Base-by-base conservation (phyloP, 2,888 invertebrate species). In the Dynastes tityus region DNA sequence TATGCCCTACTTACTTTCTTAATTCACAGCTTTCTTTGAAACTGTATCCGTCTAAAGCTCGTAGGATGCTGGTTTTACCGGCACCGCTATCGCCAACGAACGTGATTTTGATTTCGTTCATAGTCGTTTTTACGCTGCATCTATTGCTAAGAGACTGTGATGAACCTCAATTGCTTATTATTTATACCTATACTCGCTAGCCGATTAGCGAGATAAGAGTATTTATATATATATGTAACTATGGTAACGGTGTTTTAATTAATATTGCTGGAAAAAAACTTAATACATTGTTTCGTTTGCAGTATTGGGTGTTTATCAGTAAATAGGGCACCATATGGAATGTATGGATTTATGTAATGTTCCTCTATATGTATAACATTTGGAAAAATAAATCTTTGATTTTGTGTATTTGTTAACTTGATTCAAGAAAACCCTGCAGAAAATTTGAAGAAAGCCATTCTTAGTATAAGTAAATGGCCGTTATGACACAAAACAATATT, bases 11-110 rank as follows among this genome's bases (percentile, higher is more conserved):
- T 92, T 89, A 94, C 94, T 95, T 95, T 83, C 95, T 95, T 29
- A 95, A 95, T 80, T 95, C 93, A 87, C 96, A 96, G 89, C 95
- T 95, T 85, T 92, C 91, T 49, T 95, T 95, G 88, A 96, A 96
- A 87, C 92, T 91, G 83, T 95, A 93, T 83, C 92, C 92, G 77
- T 95, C 95, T 87, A 95, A 95, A 77, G 95, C 94, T 88, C 95
- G 95, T 81, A 96, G 92, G 85, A 96, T 90, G 87, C 95, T 95
- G 29, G 96, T 96, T 90, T 96, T 96, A 79, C 96, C 96, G 63
- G 95, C 95, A 92, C 95, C 94, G 83, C 95, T 95, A 87, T 96
- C 96, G 75, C 95, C 95, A 70, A 96, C 94, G 80, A 94, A 93
- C 82, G 95, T 95, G 85, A 95, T 92, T 91, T 95, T 95, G 85